A percentile compares a stretch with the other conserved stretches of the same genome.
phyloP scores from a whole-genome alignment of 2,797 vertebrate species.

The Sebastes hubbsi region DNA sequence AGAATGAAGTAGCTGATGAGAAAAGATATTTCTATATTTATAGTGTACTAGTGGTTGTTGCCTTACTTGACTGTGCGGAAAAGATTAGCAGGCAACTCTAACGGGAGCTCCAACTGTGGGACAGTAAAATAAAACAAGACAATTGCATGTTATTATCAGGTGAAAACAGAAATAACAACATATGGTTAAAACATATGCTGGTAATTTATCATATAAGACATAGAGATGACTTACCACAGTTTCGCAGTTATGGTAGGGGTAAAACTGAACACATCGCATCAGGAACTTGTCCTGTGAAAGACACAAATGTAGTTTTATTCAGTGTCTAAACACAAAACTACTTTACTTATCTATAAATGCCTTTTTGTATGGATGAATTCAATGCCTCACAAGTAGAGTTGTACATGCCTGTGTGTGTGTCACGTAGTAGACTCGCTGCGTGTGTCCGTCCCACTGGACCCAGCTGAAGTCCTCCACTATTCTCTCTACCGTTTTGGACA shows the following conservation, averaged over 20 bases:
- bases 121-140: not conserved
- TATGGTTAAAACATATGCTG: not conserved
- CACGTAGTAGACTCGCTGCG: slow-evolving; percentile 93
- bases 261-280: slow-evolving; percentile 93
- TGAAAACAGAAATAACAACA: not conserved
- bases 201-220: not conserved
- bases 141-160: not conserved
- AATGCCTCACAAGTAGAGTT: not conserved
- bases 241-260: slow-evolving; percentile 83
- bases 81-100: slow-evolving; percentile 71
- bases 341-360: not conserved
- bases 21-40: not conserved
- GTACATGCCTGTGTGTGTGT: slow-evolving; percentile 7
- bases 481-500: slow-evolving; percentile 82
- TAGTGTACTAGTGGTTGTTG: not conserved
- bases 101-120: slow-evolving; percentile 88
- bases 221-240: slow-evolving; percentile 82
- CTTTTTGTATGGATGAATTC: not conserved
- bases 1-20: not conserved
- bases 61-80: slow-evolving; percentile 77
- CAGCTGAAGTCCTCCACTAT: slow-evolving; percentile 92
- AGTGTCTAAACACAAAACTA: too few relatives aligned
- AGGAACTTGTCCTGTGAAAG: slow-evolving; percentile 80
- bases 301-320: not conserved
- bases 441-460: slow-evolving; percentile 92